phyloP scores from a whole-genome alignment of 2,888 invertebrate genomes.

The Drosophila multiciliata region DNA sequence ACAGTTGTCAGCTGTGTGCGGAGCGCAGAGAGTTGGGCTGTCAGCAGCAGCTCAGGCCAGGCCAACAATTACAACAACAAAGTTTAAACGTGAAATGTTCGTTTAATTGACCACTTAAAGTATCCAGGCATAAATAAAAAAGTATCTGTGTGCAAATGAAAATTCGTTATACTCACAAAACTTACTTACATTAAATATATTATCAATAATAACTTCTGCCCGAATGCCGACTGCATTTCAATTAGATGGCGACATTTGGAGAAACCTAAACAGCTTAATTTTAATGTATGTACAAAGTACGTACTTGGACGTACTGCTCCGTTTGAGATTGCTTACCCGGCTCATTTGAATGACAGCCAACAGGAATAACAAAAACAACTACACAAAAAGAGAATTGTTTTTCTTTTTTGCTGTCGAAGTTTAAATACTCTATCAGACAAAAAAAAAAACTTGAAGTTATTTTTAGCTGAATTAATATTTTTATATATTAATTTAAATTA shows the following conservation, averaged over 20 bases:
- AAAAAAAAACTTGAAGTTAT: too few relatives aligned
- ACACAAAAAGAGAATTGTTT: neutral
- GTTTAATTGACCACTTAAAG: constrained; percentile 58
- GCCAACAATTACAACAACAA: constrained; percentile 36
- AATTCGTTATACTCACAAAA: constrained; percentile 15
- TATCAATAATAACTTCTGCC: constrained; percentile 65
- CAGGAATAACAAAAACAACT: constrained; percentile 4
- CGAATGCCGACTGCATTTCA: constrained; percentile 57
- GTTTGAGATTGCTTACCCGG: constrained; percentile 47
- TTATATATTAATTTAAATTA: neutral
- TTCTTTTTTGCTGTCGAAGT: neutral
- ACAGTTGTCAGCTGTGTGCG: constrained; percentile 13
- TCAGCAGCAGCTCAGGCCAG: constrained; percentile 30
- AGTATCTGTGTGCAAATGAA: constrained; percentile 27
- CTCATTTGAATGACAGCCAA: constrained; percentile 65
- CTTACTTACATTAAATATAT: constrained; percentile 24
- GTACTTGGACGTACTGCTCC: constrained; percentile 27
- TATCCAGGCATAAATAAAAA: constrained; percentile 29
- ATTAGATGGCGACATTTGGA: constrained; percentile 38
- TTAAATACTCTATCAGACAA: neutral
- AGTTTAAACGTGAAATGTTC: constrained; percentile 42
- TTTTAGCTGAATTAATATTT: too few relatives aligned
- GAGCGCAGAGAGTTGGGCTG: constrained; percentile 23
- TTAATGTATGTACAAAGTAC: constrained; percentile 48
- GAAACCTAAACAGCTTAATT: constrained; percentile 57